Conservation (phyloP, 1,140 invertebrate species). For the Metopolophium dirhodum region DNA sequence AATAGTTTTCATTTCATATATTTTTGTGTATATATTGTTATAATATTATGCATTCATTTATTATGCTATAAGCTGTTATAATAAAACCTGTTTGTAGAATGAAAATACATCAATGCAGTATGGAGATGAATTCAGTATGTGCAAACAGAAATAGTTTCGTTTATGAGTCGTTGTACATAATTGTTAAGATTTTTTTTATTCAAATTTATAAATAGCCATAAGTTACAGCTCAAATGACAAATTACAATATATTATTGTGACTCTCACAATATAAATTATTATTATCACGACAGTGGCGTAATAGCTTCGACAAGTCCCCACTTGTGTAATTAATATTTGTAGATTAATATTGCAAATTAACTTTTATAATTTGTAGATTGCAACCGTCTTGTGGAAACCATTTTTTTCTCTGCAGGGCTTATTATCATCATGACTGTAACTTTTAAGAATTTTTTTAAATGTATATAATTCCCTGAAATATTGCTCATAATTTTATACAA, state of each 20-base stretch:
- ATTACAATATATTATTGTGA: background rate
- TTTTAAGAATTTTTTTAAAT: background rate
- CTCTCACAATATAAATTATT: no score
- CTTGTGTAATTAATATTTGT: background rate
- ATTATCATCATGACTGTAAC: background rate
- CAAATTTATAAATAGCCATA: background rate
- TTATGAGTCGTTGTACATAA: background rate
- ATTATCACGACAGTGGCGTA: background rate
- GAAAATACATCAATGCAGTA: background rate
- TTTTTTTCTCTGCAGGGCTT: background rate
- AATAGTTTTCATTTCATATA: conserved; percentile 15
- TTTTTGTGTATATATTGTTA: background rate
- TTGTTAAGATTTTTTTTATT: background rate
- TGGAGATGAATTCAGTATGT: background rate
- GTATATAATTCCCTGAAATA: background rate
- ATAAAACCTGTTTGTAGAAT: background rate
- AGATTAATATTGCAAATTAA: conserved; percentile 6
- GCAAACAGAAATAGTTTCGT: background rate
- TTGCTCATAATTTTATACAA: background rate
- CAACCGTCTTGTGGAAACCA: background rate
- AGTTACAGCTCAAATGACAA: background rate
- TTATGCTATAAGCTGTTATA: background rate
- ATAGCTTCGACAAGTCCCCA: background rate
- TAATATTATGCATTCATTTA: background rate
- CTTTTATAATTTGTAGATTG: background rate